phyloP scores from a whole-genome alignment of 2,113 vertebrate species.

The Halichoeres trimaculatus region DNA sequence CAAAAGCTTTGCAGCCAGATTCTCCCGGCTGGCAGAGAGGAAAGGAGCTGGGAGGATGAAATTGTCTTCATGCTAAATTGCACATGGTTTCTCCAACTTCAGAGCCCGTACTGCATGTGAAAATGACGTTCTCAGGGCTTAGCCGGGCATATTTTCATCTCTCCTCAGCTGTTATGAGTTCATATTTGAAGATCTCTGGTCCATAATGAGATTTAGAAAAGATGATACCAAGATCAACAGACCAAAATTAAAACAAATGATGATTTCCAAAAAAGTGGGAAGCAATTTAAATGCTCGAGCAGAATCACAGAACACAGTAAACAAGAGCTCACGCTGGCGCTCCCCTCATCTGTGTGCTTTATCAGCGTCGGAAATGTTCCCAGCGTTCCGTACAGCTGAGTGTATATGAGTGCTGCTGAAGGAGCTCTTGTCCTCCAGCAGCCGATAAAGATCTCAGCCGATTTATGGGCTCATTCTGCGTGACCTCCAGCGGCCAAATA shows the following conservation, averaged over 20 bases:
- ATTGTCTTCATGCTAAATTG: conserved; percentile 73
- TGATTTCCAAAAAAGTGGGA: conserved; percentile 5
- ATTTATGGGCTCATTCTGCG: conserved; percentile 48
- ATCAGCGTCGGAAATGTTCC: conserved; percentile 26
- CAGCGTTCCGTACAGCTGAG: conserved; percentile 28
- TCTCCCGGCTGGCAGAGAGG: conserved; percentile 47
- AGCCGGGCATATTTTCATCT: conserved; percentile 38
- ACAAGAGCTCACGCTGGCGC: conserved; percentile 8
- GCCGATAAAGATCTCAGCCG: conserved; percentile 60
- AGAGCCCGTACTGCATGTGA: conserved; percentile 35
- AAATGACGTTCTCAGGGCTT: conserved; percentile 29
- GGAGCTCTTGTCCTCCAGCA: conserved; percentile 42
- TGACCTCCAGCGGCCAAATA: conserved; percentile 49
- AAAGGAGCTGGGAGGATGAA: conserved; percentile 61
- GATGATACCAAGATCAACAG: conserved; percentile 2
- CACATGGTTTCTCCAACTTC: conserved; percentile 63
- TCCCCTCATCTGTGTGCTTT: not conserved
- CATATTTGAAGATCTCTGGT: conserved; percentile 10
- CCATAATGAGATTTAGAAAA: conserved; percentile 33
- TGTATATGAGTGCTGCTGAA: conserved; percentile 36
- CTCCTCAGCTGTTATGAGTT: conserved; percentile 28
- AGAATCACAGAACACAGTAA: not conserved
- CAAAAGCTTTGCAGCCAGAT: conserved; percentile 45
- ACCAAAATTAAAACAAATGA: conserved; percentile 25
- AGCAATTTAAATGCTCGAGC: conserved; percentile 15